A percentile compares a stretch with the other conserved stretches of the same genome.
phyloP scores from a whole-genome alignment of 1,140 invertebrate genomes.

The Drosophila sturtevanti region DNA sequence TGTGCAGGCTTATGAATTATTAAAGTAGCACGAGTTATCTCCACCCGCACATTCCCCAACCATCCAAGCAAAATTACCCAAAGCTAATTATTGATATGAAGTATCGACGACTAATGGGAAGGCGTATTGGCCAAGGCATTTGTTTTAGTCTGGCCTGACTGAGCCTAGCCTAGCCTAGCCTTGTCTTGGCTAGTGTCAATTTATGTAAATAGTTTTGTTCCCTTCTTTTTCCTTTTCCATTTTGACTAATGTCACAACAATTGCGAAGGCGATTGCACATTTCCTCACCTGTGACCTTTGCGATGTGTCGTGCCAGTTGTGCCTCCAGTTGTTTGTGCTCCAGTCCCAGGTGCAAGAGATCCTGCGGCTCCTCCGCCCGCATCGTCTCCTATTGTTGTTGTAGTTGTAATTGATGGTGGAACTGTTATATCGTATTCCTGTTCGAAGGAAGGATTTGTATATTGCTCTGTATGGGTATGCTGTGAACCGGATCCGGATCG shows the following conservation, averaged over 20 bases:
- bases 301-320: conserved; percentile 64
- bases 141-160: not conserved
- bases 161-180: not conserved
- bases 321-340: not conserved
- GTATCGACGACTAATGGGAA: conserved; percentile 18
- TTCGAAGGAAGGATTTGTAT: conserved; percentile 77
- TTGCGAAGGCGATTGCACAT: conserved; percentile 46
- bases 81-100: conserved; percentile 44
- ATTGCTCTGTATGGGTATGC: conserved; percentile 59
- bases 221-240: not conserved
- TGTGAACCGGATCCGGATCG: conserved; percentile 39
- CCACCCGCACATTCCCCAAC: not conserved
- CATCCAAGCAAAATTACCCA: too few relatives aligned
- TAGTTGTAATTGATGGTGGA: conserved; percentile 2
- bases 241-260: conserved; percentile 48
- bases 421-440: conserved; percentile 51
- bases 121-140: conserved; percentile 12
- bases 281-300: conserved; percentile 79
- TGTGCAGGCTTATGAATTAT: conserved; percentile 57
- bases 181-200: conserved; percentile 57
- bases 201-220: conserved; percentile 54
- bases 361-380: conserved; percentile 11
- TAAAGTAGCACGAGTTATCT: conserved; percentile 22
- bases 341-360: conserved; percentile 22
- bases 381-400: not conserved